phyloP scores from a whole-genome alignment of 2,888 invertebrate genomes.

The Scaptomyza caliginosa region DNA sequence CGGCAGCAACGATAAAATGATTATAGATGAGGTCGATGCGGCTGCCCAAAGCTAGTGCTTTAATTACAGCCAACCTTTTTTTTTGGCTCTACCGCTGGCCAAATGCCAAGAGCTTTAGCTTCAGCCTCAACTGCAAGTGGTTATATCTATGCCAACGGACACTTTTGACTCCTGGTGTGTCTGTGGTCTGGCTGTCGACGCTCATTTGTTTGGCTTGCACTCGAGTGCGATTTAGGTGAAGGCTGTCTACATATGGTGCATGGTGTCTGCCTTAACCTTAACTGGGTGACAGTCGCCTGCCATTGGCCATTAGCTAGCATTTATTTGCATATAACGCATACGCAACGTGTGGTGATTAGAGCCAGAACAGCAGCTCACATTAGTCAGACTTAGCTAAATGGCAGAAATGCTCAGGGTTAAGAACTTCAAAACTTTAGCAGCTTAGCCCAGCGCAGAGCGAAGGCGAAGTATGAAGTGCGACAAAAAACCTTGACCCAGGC shows the following conservation, averaged over 20 bases:
- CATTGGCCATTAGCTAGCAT: slow-evolving; percentile 38
- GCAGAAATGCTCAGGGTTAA: not conserved
- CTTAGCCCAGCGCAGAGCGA: not conserved
- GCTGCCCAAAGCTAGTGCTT: slow-evolving; percentile 33
- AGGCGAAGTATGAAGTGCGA: not conserved
- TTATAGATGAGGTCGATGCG: slow-evolving; percentile 51
- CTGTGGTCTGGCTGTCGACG: not conserved
- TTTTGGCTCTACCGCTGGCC: slow-evolving; percentile 27
- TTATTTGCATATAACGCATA: slow-evolving; percentile 76
- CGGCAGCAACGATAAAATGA: slow-evolving; percentile 47
- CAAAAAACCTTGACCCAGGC: slow-evolving; percentile 63
- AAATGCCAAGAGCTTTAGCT: not conserved
- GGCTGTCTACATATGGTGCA: no score
- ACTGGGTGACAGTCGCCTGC: slow-evolving; percentile 26
- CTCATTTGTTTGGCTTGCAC: slow-evolving; percentile 45
- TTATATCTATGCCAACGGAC: not conserved
- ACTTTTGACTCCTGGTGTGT: not conserved
- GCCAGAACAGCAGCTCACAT: slow-evolving; percentile 32
- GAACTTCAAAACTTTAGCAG: not conserved
- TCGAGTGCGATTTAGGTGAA: slow-evolving; percentile 47
- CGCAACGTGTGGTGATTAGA: slow-evolving; percentile 48
- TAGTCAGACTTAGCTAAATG: slow-evolving; percentile 42
- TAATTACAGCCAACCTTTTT: slow-evolving; percentile 58
- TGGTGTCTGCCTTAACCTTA: not conserved
- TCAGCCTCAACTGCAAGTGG: not conserved